Conservation (phyloP, 2,113 vertebrate species). For the Psittacus erithacus region DNA sequence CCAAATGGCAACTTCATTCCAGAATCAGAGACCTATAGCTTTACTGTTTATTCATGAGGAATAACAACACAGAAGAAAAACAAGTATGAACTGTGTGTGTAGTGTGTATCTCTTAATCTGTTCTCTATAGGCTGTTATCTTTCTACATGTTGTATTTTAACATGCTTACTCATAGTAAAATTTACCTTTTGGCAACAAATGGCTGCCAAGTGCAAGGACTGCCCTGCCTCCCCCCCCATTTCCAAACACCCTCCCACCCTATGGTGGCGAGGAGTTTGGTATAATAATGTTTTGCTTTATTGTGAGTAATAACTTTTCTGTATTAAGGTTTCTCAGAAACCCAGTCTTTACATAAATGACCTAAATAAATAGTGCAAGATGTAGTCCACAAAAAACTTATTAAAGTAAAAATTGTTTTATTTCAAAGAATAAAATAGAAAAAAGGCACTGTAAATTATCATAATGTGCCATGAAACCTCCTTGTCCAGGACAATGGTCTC, state of each 20-base stretch:
- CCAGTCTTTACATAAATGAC: neutral
- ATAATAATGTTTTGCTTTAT: neutral
- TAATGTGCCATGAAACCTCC: constrained; percentile 1
- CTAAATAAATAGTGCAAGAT: constrained; percentile 22
- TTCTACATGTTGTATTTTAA: neutral
- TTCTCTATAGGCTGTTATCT: neutral
- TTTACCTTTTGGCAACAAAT: neutral
- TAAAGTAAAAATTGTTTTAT: constrained; percentile 41
- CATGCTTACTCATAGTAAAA: neutral
- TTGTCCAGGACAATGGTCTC: constrained; percentile 64
- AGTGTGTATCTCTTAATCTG: neutral
- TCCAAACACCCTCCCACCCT: neutral
- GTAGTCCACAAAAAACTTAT: constrained; percentile 7
- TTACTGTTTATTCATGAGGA: neutral
- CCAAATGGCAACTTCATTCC: neutral
- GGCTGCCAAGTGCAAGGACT: neutral
- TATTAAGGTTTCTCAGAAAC: constrained; percentile 21
- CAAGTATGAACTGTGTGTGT: neutral
- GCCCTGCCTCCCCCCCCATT: neutral
- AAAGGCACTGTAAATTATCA: constrained; percentile 8
- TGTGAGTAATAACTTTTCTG: constrained; percentile 2
- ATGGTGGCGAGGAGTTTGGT: neutral
- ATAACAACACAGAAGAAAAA: neutral
- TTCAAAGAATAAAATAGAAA: constrained; percentile 43
- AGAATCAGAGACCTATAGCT: neutral